Base-by-base conservation (phyloP, 2,888 invertebrate genomes). In the Physocephala rufipes region DNA sequence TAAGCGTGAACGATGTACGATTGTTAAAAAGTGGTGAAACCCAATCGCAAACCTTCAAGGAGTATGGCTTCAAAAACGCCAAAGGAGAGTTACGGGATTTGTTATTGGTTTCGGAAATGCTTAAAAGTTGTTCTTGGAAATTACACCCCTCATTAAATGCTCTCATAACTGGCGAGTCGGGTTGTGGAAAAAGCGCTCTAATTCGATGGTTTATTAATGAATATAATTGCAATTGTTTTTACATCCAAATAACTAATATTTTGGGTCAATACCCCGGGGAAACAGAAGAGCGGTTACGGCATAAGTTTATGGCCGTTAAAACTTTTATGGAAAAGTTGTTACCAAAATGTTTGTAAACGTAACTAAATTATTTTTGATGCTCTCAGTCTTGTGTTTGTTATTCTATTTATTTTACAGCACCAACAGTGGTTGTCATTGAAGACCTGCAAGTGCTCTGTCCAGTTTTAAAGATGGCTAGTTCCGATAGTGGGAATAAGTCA, bases 151-250 rank as follows among this genome's bases (percentile, higher is more conserved):
- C 45, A 21, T 61, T 19, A 19, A 85, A 85, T 74, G 79, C 79
- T 0, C 66, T 86, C 2, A 9, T 86, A 0, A 78, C 79, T 73
- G 91, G 90, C 2, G 87, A 90, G 16, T 83, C 88, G 2, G 90
- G 90, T 7, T 87, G 89, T 78, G 90, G 90, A 21, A 90, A 90
- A 82, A 89, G 88, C 13, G 83, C 87, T 9, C 79, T 90, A 45
- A 87, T 89, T 2, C 81, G 84, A 65, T 86, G 87, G 36, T 86
- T 89, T 45, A 85, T 89, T 7, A 80, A 81, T 2, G 81, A 86
- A 47, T 82, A 85, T 76, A 77, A 79, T n/a, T 87, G 87, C 71
- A 87, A 87, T 71, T 80, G 89, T 16, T 82, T 89, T 61, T 78
- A 81, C 16, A 79, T 90, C 2, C 84, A 85, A 65, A 86, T 87